Base-by-base conservation (phyloP, 1,140 invertebrate species). In the Drosophila sproati region DNA sequence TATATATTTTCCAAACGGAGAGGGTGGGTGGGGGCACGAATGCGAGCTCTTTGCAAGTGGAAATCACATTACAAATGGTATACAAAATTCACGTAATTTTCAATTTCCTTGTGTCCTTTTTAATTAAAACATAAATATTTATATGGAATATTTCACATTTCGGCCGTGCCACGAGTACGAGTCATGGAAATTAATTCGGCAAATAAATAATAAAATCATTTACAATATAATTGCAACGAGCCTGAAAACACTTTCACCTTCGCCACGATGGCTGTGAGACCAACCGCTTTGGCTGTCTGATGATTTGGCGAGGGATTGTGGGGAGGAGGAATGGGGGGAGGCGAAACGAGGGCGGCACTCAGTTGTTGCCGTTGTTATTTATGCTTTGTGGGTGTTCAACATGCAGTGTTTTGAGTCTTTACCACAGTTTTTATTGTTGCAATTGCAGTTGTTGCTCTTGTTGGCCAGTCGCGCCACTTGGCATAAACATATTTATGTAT, bases 141-240 rank as follows among this genome's bases (percentile, higher is more conserved):
- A 88, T 88, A 89, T 80, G 85, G 83, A 88, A 83, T 87, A 87
- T 88, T 88, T 88, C 69, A 82, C 73, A 82, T 68, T 34, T 56
- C 54, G 34, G 8, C 55, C 47, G 20, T 60, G 55, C 66, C 28
- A 56, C 35, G 35, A 64, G 31, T 37, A 41, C 41, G 57, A 52
- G 64, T 52, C 73, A 70, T 73, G 56, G 73, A 83, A 89, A 88
- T 88, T 89, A 88, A 88, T 88, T 88, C 85, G 78, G 66, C 83
- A 89, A 88, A 88, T 88, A 89, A 88, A 88, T 88, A 88, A 88
- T 88, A 88, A 88, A 88, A 88, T 88, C 83, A 88, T 88, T 88
- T 88, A 88, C 83, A 88, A 88, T 88, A 89, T 88, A 88, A 88
- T 88, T 88, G 83, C 83, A 73, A 50, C 76, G 77, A 64, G 66